These are phyloP conservation scores for Andricus quercusramuli DNA, from an alignment of 2,888 invertebrate genomes.

Conservation along the genomic window DNA sequence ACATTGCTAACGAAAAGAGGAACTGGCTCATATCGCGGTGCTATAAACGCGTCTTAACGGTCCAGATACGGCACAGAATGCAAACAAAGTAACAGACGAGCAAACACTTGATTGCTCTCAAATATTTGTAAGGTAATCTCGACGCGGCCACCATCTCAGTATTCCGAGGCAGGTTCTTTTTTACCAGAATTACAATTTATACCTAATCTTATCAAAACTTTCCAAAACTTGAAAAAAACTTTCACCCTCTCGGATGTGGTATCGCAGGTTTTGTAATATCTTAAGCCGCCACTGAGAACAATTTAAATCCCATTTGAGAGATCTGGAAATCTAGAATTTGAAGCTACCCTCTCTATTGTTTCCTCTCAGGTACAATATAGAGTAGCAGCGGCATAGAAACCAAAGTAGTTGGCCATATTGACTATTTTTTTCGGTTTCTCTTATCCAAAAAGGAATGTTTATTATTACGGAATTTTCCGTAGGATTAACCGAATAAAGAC, in stretches of 20 bases:
- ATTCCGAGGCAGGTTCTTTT: not conserved
- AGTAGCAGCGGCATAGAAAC: too few relatives aligned
- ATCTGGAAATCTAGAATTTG: too few relatives aligned
- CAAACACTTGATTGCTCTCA: conserved; percentile 77
- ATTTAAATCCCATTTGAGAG: too few relatives aligned
- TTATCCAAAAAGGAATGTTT: too few relatives aligned
- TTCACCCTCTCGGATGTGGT: not conserved
- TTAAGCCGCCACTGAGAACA: too few relatives aligned
- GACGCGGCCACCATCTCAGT: conserved; percentile 18
- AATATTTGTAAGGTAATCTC: conserved; percentile 76
- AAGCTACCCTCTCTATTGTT: too few relatives aligned
- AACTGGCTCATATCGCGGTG: conserved; percentile 55
- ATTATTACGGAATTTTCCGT: too few relatives aligned
- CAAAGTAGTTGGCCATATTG: too few relatives aligned
- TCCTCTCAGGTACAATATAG: too few relatives aligned
- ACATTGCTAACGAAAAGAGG: conserved; percentile 7
- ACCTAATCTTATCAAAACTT: not conserved
- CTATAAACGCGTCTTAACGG: conserved; percentile 65
- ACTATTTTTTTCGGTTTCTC: too few relatives aligned
- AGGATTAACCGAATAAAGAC: too few relatives aligned
- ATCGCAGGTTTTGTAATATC: too few relatives aligned
- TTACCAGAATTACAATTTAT: not conserved
- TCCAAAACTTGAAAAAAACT: not conserved
- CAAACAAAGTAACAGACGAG: conserved; percentile 73
- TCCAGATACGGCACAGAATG: conserved; percentile 70